phyloP scores from a whole-genome alignment of 2,888 invertebrate species.

The Prosopocoilus inquinatus region DNA sequence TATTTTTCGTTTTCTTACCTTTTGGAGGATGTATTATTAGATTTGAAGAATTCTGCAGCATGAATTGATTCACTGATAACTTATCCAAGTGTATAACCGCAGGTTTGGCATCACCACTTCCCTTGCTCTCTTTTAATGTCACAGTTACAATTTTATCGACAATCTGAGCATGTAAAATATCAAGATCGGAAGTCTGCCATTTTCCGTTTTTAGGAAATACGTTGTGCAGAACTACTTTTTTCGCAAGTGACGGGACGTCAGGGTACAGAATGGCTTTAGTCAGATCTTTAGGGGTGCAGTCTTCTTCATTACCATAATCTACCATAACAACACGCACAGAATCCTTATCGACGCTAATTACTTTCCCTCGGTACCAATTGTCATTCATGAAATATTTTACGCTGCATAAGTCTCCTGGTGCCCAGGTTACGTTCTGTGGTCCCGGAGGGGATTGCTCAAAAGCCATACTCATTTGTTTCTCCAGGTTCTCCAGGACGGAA shows the following conservation, averaged over 20 bases:
- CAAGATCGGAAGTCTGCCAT: constrained; percentile 59
- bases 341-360: constrained; percentile 50
- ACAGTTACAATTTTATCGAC: constrained; percentile 37
- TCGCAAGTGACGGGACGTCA: constrained; percentile 66
- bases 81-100: constrained; percentile 42
- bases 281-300: constrained; percentile 57
- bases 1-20: too few relatives aligned
- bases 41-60: constrained; percentile 15
- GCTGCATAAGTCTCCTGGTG: constrained; percentile 65
- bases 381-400: constrained; percentile 65
- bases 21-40: constrained; percentile 36
- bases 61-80: constrained; percentile 15
- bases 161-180: constrained; percentile 55
- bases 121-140: constrained; percentile 22
- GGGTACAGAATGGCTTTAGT: constrained; percentile 62
- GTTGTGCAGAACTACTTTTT: constrained; percentile 59
- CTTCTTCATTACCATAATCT: constrained; percentile 81
- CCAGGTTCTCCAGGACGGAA: constrained; percentile 35
- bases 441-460: constrained; percentile 50
- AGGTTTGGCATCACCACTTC: constrained; percentile 38
- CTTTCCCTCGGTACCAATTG: constrained; percentile 69
- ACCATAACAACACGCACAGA: constrained; percentile 54
- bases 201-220: constrained; percentile 51
- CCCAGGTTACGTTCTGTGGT: constrained; percentile 52
- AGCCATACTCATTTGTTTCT: constrained; percentile 41